Percentiles rank a stretch among this genome's conserved stretches.
phyloP scores from a whole-genome alignment of 2,888 invertebrate genomes.

The Deilephila porcellus region DNA sequence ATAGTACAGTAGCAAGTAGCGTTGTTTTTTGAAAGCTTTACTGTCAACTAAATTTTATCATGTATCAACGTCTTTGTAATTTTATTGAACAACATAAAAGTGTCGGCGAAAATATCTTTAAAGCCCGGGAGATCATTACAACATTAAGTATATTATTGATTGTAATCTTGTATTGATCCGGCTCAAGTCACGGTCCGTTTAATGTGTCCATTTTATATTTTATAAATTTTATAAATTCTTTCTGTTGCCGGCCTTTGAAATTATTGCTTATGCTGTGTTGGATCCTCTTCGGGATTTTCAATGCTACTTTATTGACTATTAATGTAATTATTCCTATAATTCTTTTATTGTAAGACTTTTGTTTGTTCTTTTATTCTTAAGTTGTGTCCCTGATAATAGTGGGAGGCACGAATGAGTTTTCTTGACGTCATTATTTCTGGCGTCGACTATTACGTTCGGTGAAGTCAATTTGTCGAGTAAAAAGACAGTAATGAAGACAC shows the following conservation, averaged over 20 bases:
- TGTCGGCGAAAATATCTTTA: neutral
- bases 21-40: no score
- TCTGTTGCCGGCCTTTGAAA: neutral
- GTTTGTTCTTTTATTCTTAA: neutral
- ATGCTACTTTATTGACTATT: neutral
- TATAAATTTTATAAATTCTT: no score
- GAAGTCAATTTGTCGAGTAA: constrained; percentile 5
- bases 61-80: no score
- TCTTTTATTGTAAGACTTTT: neutral
- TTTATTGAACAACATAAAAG: neutral
- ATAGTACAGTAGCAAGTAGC: no score
- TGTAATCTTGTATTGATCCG: constrained; percentile 1
- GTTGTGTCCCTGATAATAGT: neutral
- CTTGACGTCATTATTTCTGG: neutral
- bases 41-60: no score
- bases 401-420: neutral
- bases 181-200: constrained; percentile 1
- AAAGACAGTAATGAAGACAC: neutral
- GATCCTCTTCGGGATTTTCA: neutral
- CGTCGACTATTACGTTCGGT: neutral
- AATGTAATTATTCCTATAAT: neutral
- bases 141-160: neutral
- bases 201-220: neutral
- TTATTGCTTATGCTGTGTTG: neutral
- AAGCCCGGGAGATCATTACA: neutral